Evolutionary conservation across 1,140 invertebrate genomes (phyloP).

Genomic region (Aphaenogaster rudis): DNA sequence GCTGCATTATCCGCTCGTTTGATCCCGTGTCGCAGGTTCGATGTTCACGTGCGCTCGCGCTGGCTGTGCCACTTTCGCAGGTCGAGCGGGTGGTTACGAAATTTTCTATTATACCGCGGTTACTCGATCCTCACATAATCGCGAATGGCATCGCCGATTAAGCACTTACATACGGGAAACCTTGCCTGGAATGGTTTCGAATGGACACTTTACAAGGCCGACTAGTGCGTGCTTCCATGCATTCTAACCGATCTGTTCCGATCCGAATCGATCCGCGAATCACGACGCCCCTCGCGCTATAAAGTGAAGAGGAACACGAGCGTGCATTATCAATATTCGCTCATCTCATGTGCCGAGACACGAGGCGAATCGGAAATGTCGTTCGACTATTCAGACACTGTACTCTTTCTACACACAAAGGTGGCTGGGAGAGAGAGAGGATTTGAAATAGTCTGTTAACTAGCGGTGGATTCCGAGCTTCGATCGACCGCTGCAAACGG

Average conservation of each 20-base stretch:
- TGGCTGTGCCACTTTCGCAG: slow-evolving; percentile 42
- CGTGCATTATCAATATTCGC: slow-evolving; percentile 56
- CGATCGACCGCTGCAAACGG: slow-evolving; percentile 62
- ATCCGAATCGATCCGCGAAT: slow-evolving; percentile 66
- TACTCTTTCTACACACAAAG: slow-evolving; percentile 12
- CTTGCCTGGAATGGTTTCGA: slow-evolving; percentile 6
- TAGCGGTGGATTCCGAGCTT: slow-evolving; percentile 24
- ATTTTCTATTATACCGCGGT: slow-evolving; percentile 49
- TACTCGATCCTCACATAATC: slow-evolving; percentile 44
- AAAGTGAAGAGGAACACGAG: slow-evolving; percentile 65
- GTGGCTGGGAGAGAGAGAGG: not conserved
- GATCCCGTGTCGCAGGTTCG: slow-evolving; percentile 15
- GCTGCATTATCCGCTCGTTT: slow-evolving; percentile 43
- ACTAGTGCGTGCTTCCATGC: not conserved
- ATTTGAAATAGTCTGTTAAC: slow-evolving; percentile 50
- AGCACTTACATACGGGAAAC: slow-evolving; percentile 32
- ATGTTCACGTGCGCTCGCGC: not conserved
- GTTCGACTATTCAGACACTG: slow-evolving; percentile 4
- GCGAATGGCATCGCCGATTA: slow-evolving; percentile 45
- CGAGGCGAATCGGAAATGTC: slow-evolving; percentile 44
- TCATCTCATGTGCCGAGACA: slow-evolving; percentile 46
- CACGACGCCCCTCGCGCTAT: slow-evolving; percentile 60
- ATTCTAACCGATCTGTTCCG: slow-evolving; percentile 36
- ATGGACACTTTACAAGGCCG: slow-evolving; percentile 34
- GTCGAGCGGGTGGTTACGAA: slow-evolving; percentile 54